Evolutionary conservation across 2,113 vertebrate species (phyloP), one percentile per base, ranked within the genome.

Genomic region (Thinocorus orbignyianus): DNA sequence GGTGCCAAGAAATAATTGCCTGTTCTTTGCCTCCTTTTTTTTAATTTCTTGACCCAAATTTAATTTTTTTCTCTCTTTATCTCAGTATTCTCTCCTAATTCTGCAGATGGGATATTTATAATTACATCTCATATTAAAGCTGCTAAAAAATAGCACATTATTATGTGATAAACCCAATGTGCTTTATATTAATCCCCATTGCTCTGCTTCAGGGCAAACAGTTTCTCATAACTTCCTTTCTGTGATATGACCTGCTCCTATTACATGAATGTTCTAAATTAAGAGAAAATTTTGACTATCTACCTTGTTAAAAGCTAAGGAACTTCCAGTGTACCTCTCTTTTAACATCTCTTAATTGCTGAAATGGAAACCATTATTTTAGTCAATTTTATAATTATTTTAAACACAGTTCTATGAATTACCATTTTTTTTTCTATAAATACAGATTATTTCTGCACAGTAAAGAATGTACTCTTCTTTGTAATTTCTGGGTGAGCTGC

Each of bases 41-140:
- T 97, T 92, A 81, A 90, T 94, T 95, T 93, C 44, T 93, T 94
- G 73, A 95, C 78, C 77, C 73, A 86, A 83, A 70, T 96, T 77
- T 89, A 73, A 28, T 62, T 88, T 86, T 54, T 79, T 30, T 15
- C 49, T 77, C 48, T 86, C 49, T 94, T 95, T 70, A 88, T 95
- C 81, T 92, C 48, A 78, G 55, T 83, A 81, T 86, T 92, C 25
- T 90, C 80, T 89, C 78, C 62, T 92, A 95, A 91, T 92, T 94
- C 79, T 95, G 72, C 68, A 96, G 71, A 94, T 52, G 41, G 51
- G 80, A 88, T 92, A 77, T 42, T 93, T 93, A 78, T 82, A 96
- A 96, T 94, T 94, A 93, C 65, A 95, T 65, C 60, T 91, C 23
- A 52, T 91, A 92, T 74, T 95, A 95, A 95, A 95, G 19, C 65